Percentiles rank a stretch among this genome's conserved stretches.
phyloP scores from a whole-genome alignment of 1,140 invertebrate genomes.

The Anastrepha ludens region DNA sequence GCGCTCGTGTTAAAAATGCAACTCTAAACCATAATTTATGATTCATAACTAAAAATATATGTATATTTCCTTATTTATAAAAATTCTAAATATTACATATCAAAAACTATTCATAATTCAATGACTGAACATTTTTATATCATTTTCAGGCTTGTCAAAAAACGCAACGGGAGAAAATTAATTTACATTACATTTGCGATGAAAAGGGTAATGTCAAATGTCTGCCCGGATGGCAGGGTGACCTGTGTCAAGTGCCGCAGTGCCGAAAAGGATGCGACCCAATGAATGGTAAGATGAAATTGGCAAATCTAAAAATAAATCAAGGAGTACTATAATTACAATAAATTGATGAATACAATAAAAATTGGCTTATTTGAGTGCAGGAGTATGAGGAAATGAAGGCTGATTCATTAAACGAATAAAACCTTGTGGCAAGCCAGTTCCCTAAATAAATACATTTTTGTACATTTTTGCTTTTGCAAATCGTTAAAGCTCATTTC shows the following conservation, averaged over 20 bases:
- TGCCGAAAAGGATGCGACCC: constrained; percentile 93
- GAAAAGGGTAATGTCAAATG: constrained; percentile 94
- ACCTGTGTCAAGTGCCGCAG: constrained; percentile 92
- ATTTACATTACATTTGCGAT: constrained; percentile 94
- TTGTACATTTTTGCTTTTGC: too few relatives aligned
- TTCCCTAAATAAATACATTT: too few relatives aligned
- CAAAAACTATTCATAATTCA: not conserved
- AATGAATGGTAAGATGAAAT: constrained; percentile 78
- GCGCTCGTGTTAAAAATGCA: too few relatives aligned
- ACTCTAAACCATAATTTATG: too few relatives aligned
- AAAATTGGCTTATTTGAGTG: too few relatives aligned
- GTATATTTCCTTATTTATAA: too few relatives aligned
- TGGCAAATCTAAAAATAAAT: not conserved
- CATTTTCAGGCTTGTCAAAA: constrained; percentile 83
- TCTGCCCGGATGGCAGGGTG: constrained; percentile 91
- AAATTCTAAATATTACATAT: not conserved
- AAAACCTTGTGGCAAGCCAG: too few relatives aligned
- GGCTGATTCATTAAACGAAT: too few relatives aligned
- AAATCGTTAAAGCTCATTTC: too few relatives aligned
- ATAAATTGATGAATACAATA: not conserved
- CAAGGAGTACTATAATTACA: not conserved
- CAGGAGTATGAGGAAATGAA: too few relatives aligned
- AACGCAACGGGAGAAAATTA: constrained; percentile 88
- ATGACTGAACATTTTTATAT: not conserved
- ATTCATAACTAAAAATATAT: too few relatives aligned